Base-by-base conservation (phyloP, 1,140 invertebrate species). In the Macrobrachium rosenbergii region DNA sequence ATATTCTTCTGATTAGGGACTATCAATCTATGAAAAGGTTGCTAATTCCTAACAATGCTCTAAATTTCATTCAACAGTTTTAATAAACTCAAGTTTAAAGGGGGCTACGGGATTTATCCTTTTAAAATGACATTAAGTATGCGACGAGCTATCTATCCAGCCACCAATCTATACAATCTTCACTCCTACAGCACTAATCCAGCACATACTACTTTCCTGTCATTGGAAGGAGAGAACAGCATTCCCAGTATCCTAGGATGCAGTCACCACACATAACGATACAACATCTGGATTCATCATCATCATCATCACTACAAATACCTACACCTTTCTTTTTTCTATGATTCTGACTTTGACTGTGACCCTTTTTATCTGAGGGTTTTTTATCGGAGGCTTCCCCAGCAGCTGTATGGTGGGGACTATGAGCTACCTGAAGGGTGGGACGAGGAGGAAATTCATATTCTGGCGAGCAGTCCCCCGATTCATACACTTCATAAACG, bases 401-500 rank as follows among this genome's bases (percentile, higher is more conserved):
- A 75, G 91, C 91, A 85, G 91, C 92, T 28, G 92, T 92, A 21
- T 92, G 92, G 17, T 92, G 91, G 92, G 94, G 92, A 93, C 95
- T 85, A 92, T 84, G 90, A 91, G 91, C 90, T 82, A 91, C 86
- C 91, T 92, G 83, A 45, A 91, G 79, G 91, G 93, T 93, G 92
- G 93, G 93, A 92, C 92, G 92, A 92, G 93, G 93, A 59, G 95
- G 94, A 91, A 95, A 95, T 91, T 97, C 95, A 90, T 94, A 94
- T 90, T 97, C 96, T 14, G 96, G 95, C 87, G 96, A 95, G 90
- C 93, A 93, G 90, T 97, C 96, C n/a, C 92, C 91, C 87, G 97
- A 96, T 91, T 96, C 96, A 89, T 94, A 94, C 64, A 95, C 92
- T 91, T 98, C 97, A 91, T 96, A 96, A 89, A 96, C 94, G 90